Percentiles rank a stretch among this genome's conserved stretches.
Conservation (phyloP, 2,888 invertebrate species). For the Physocephala rufipes region DNA sequence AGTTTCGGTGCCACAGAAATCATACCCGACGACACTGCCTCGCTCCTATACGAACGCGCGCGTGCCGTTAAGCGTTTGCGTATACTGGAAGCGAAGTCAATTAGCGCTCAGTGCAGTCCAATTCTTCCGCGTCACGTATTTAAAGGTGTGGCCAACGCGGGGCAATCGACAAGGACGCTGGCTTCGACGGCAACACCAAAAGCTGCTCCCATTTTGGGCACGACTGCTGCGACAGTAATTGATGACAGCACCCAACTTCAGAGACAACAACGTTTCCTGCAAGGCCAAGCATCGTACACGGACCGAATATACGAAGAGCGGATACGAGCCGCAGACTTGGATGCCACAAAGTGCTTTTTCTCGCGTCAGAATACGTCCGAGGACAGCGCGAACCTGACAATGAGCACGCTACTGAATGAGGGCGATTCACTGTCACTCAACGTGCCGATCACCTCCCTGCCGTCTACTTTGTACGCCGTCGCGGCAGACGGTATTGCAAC, state of each 20-base stretch:
- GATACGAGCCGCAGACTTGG: constrained; percentile 41
- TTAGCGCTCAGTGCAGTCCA: constrained; percentile 66
- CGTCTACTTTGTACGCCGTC: no score
- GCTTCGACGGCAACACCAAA: constrained; percentile 23
- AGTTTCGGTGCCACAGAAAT: constrained; percentile 61
- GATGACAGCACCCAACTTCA: constrained; percentile 40
- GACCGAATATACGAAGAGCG: constrained; percentile 48
- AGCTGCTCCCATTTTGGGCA: background rate
- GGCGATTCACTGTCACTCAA: constrained; percentile 61
- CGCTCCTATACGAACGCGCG: constrained; percentile 51
- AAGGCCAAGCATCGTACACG: constrained; percentile 61
- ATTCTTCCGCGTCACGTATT: constrained; percentile 55
- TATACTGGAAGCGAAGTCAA: constrained; percentile 64
- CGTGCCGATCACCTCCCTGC: constrained; percentile 43
- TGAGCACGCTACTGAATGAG: constrained; percentile 64
- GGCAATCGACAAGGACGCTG: constrained; percentile 32
- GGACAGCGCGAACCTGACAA: constrained; percentile 65
- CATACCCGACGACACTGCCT: constrained; percentile 55
- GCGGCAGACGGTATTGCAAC: background rate
- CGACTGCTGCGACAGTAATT: background rate
- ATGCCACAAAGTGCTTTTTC: constrained; percentile 53
- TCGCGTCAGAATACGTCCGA: constrained; percentile 65
- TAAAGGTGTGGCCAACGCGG: no score
- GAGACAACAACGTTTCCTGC: constrained; percentile 49
- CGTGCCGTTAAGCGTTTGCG: constrained; percentile 59